Conservation (phyloP, 2,888 invertebrate genomes). For the Troides helena region DNA sequence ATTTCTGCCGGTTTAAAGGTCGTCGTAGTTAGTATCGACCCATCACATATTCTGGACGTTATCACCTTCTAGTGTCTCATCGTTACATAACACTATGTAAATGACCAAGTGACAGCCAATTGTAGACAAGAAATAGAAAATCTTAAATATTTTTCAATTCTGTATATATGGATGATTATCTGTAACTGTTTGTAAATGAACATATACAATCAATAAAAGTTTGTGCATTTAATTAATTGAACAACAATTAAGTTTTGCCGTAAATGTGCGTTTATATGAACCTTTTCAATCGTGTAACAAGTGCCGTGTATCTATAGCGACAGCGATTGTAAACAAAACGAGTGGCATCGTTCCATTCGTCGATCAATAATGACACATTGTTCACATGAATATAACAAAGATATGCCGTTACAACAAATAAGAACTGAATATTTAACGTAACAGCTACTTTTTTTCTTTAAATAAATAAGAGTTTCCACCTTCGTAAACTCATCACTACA, state of each 20-base stretch:
- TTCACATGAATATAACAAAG: not conserved
- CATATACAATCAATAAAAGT: not conserved
- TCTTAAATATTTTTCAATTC: too few species aligned
- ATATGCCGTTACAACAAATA: not conserved
- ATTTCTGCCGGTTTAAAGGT: too few species aligned
- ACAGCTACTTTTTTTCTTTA: not conserved
- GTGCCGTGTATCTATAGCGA: conserved; percentile 22
- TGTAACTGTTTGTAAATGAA: not conserved
- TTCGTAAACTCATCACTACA: too few species aligned
- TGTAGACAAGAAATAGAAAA: too few species aligned
- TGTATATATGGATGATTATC: too few species aligned
- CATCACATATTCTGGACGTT: too few species aligned
- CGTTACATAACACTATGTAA: too few species aligned
- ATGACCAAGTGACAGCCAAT: too few species aligned
- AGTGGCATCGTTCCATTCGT: conserved; percentile 14
- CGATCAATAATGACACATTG: conserved; percentile 17
- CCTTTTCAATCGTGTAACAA: conserved; percentile 17
- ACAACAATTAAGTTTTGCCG: conserved; percentile 1
- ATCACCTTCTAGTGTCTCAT: too few species aligned
- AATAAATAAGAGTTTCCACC: not conserved
- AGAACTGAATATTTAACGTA: too few species aligned
- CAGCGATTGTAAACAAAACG: conserved; percentile 22
- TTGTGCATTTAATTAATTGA: not conserved
- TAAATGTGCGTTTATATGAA: not conserved
- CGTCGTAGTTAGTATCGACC: not conserved